A percentile compares a stretch with the other conserved stretches of the same genome.
These are phyloP conservation scores for Puffinus mauretanicus DNA, from an alignment of 2,113 vertebrate genomes.

Conservation along the genomic window DNA sequence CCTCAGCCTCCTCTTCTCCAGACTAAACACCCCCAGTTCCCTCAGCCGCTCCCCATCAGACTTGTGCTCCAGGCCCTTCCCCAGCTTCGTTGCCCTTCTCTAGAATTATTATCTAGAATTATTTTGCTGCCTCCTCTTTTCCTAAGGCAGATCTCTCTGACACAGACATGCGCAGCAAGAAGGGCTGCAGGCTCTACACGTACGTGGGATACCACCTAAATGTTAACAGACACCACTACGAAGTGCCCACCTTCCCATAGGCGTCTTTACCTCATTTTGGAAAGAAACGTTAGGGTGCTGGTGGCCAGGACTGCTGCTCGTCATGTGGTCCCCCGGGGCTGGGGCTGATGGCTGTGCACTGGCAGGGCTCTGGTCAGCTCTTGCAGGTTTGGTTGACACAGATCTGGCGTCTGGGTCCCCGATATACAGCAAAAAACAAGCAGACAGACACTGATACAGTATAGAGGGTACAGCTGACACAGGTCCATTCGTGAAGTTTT, in stretches of 20 bases:
- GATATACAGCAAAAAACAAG: neutral
- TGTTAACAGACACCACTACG: accelerated
- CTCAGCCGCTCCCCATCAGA: too few relatives aligned
- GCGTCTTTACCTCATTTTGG: neutral
- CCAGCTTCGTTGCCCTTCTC: too few relatives aligned
- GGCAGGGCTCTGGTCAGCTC: neutral
- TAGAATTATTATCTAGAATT: neutral
- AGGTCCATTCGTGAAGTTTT: neutral
- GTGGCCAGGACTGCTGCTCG: neutral
- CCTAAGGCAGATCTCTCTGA: neutral
- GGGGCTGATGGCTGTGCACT: neutral
- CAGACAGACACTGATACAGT: neutral
- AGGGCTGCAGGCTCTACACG: accelerated
- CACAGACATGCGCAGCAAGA: accelerated
- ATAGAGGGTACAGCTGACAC: neutral
- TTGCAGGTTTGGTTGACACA: neutral
- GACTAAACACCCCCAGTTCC: too few relatives aligned
- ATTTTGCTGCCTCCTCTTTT: neutral
- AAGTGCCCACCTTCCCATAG: neutral
- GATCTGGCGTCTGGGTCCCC: neutral
- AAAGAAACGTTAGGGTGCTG: neutral
- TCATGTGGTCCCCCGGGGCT: neutral
- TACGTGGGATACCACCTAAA: neutral
- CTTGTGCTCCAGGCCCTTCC: too few relatives aligned
- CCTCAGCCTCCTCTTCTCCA: too few relatives aligned